These are phyloP conservation scores for Zosterops japonicus DNA, from an alignment of 2,113 vertebrate genomes.

Conservation along the genomic window DNA sequence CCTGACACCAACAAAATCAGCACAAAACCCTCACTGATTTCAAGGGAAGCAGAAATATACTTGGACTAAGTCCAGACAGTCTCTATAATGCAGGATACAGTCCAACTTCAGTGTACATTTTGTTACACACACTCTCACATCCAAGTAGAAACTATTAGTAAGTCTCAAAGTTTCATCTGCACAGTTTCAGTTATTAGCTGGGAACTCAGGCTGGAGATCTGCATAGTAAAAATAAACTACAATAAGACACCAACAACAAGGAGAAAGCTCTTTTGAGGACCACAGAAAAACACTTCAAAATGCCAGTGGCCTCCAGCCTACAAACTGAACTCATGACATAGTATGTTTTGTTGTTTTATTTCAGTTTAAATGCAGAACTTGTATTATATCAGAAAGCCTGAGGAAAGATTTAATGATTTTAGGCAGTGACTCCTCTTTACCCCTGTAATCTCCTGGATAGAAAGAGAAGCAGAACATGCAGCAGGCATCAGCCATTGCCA, in stretches of 20 bases:
- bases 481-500: not conserved
- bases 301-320: not conserved
- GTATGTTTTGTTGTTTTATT: not conserved
- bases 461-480: not conserved
- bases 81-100: not conserved
- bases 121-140: not conserved
- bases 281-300: not conserved
- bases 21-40: not conserved
- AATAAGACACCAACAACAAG: not conserved
- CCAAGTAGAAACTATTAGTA: not conserved
- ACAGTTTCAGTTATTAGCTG: not conserved
- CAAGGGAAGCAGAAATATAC: not conserved
- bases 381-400: not conserved
- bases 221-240: not conserved
- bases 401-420: not conserved
- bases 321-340: not conserved
- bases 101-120: not conserved
- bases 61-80: not conserved
- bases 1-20: not conserved
- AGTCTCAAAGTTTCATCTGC: not conserved
- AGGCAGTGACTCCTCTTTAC: not conserved
- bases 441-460: not conserved
- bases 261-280: not conserved
- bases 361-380: not conserved
- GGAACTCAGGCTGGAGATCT: not conserved